Percentiles rank a stretch among this genome's conserved stretches.
Evolutionary conservation across 2,888 invertebrate species (phyloP).

Genomic region (Euphydryas editha): DNA sequence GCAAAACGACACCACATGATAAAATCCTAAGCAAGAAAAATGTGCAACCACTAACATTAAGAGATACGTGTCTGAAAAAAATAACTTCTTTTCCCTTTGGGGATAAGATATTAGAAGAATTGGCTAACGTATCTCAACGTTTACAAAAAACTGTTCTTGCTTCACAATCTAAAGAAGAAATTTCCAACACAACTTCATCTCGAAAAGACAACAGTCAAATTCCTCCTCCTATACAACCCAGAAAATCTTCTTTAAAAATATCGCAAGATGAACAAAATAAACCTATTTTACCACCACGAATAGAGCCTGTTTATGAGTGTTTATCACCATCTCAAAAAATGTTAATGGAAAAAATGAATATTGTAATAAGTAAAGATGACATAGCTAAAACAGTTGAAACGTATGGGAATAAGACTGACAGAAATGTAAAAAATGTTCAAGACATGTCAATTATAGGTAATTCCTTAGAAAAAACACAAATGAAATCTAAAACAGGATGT

Average conservation of each 20-base stretch:
- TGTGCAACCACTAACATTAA: slow-evolving; percentile 77
- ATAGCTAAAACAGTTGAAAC: slow-evolving; percentile 67
- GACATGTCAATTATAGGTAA: neutral
- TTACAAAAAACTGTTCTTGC: slow-evolving; percentile 62
- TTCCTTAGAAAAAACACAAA: slow-evolving; percentile 57
- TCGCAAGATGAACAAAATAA: slow-evolving; percentile 70
- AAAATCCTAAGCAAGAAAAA: neutral
- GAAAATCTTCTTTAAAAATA: slow-evolving; percentile 73
- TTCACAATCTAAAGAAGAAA: slow-evolving; percentile 16
- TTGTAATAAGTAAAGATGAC: slow-evolving; percentile 75
- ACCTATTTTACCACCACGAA: slow-evolving; percentile 81
- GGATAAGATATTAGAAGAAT: slow-evolving; percentile 86
- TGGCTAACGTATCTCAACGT: slow-evolving; percentile 85
- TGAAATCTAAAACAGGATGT: slow-evolving; percentile 82
- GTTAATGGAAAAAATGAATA: slow-evolving; percentile 81
- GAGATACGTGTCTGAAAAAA: slow-evolving; percentile 86
- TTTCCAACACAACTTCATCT: slow-evolving; percentile 36
- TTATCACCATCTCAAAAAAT: slow-evolving; percentile 89
- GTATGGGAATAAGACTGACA: neutral
- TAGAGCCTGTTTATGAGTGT: slow-evolving; percentile 85
- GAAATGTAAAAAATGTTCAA: slow-evolving; percentile 1
- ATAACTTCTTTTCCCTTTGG: slow-evolving; percentile 88
- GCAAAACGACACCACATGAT: slow-evolving; percentile 26
- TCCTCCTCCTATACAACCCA: slow-evolving; percentile 74
- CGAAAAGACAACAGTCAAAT: slow-evolving; percentile 51